These are phyloP conservation scores for Vanessa tameamea DNA, from an alignment of 1,140 invertebrate genomes.

Conservation along the genomic window DNA sequence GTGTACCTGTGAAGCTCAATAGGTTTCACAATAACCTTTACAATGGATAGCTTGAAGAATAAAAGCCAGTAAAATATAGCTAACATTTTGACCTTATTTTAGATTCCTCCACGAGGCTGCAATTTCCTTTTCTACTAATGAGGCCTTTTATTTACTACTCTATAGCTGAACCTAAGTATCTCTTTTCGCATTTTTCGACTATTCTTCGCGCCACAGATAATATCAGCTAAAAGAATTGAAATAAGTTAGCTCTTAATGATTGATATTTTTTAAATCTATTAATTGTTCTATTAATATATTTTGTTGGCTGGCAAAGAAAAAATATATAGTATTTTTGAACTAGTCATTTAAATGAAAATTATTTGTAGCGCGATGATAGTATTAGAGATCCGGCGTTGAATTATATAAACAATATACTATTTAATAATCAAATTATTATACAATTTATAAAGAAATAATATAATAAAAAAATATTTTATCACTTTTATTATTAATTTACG, in stretches of 20 bases:
- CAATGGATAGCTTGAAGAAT: constrained; percentile 48
- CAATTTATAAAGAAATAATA: no score
- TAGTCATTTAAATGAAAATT: no score
- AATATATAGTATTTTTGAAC: no score
- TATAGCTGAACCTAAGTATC: constrained; percentile 53
- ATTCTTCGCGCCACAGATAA: constrained; percentile 32
- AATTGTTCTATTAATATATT: no score
- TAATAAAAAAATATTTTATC: no score
- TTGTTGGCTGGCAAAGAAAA: no score
- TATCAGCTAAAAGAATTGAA: not conserved
- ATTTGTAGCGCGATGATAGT: no score
- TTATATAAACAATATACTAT: no score
- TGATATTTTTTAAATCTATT: no score
- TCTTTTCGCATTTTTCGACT: constrained; percentile 42
- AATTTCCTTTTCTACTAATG: constrained; percentile 79
- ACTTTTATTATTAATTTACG: no score
- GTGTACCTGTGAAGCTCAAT: constrained; percentile 38
- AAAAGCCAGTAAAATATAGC: constrained; percentile 58
- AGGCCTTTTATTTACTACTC: constrained; percentile 71
- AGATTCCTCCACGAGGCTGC: constrained; percentile 71
- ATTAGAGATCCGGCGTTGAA: no score
- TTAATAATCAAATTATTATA: no score
- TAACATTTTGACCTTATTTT: constrained; percentile 77
- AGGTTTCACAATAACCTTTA: constrained; percentile 49
- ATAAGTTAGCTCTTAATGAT: not conserved